phyloP scores from a whole-genome alignment of 2,888 invertebrate species.

The Timema cristinae region DNA sequence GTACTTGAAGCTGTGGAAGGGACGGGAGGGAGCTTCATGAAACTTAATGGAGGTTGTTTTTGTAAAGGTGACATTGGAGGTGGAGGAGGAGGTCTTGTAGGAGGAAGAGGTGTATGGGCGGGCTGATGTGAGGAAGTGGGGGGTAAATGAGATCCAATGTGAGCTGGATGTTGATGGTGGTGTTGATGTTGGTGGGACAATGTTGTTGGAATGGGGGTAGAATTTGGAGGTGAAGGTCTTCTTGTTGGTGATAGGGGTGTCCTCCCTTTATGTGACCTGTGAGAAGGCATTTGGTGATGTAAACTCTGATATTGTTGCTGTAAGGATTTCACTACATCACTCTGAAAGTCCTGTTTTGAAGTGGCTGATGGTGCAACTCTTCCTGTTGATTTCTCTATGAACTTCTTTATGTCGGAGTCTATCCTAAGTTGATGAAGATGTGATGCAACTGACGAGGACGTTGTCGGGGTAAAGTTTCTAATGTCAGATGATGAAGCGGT shows the following conservation, averaged over 20 bases:
- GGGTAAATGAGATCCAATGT: slow-evolving; percentile 37
- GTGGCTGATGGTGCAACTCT: neutral
- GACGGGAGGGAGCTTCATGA: slow-evolving; percentile 47
- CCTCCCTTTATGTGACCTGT: slow-evolving; percentile 39
- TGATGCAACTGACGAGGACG: slow-evolving; percentile 42
- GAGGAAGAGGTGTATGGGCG: slow-evolving; percentile 43
- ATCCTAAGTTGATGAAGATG: slow-evolving; percentile 37
- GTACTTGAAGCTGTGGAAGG: slow-evolving; percentile 33
- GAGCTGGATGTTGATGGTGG: slow-evolving; percentile 33
- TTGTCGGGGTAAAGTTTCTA: slow-evolving; percentile 36
- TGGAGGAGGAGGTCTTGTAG: slow-evolving; percentile 48
- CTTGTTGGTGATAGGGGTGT: slow-evolving; percentile 56
- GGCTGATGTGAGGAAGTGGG: slow-evolving; percentile 45
- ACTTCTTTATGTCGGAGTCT: slow-evolving; percentile 54
- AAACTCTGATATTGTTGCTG: slow-evolving; percentile 17
- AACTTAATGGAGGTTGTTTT: slow-evolving; percentile 45
- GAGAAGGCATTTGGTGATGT: slow-evolving; percentile 48
- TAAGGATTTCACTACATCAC: slow-evolving; percentile 8
- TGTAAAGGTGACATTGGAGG: slow-evolving; percentile 45
- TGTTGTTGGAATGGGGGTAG: slow-evolving; percentile 30
- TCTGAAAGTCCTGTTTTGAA: slow-evolving; percentile 6
- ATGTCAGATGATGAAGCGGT: slow-evolving; percentile 44
- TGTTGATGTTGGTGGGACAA: slow-evolving; percentile 43
- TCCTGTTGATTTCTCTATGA: slow-evolving; percentile 50
- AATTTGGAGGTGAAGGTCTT: slow-evolving; percentile 54